Evolutionary conservation across 2,113 vertebrate genomes (phyloP).

Genomic region (Brachypteracias leptosomus): DNA sequence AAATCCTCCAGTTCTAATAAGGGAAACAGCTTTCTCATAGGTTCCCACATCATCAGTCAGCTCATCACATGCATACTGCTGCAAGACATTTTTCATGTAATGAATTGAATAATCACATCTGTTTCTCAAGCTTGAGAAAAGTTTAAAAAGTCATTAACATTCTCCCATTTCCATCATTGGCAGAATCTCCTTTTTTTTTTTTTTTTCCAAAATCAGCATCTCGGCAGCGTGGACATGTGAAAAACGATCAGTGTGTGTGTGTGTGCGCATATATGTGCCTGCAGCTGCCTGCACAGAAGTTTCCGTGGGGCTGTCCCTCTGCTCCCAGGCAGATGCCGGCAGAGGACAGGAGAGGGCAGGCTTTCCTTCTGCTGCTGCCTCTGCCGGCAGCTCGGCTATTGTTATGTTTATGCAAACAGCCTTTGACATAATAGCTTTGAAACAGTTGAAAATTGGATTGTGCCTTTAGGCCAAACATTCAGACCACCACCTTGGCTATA

Average conservation of each 20-base stretch:
- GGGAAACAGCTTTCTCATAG: slow-evolving; percentile 77
- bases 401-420: slow-evolving; percentile 84
- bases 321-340: background rate
- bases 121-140: slow-evolving; percentile 73
- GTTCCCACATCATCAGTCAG: slow-evolving; percentile 80
- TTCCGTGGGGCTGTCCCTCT: background rate
- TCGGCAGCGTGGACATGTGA: background rate
- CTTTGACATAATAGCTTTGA: slow-evolving; percentile 87
- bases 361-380: slow-evolving; percentile 53
- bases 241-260: background rate
- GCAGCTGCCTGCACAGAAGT: rapidly evolving
- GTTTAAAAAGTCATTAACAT: slow-evolving; percentile 66
- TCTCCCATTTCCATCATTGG: slow-evolving; percentile 36
- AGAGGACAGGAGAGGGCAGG: slow-evolving; percentile 73
- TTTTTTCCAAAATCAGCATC: background rate
- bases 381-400: slow-evolving; percentile 48
- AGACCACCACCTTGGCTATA: slow-evolving; percentile 83
- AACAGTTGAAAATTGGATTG: slow-evolving; percentile 88
- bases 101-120: slow-evolving; percentile 70
- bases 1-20: slow-evolving; percentile 72
- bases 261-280: background rate
- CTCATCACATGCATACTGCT: slow-evolving; percentile 73
- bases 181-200: background rate
- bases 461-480: slow-evolving; percentile 84
- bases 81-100: slow-evolving; percentile 59